Evolutionary conservation across 2,888 invertebrate species (phyloP), one percentile per base, ranked within the genome.

Genomic region (Celastrina argiolus): DNA sequence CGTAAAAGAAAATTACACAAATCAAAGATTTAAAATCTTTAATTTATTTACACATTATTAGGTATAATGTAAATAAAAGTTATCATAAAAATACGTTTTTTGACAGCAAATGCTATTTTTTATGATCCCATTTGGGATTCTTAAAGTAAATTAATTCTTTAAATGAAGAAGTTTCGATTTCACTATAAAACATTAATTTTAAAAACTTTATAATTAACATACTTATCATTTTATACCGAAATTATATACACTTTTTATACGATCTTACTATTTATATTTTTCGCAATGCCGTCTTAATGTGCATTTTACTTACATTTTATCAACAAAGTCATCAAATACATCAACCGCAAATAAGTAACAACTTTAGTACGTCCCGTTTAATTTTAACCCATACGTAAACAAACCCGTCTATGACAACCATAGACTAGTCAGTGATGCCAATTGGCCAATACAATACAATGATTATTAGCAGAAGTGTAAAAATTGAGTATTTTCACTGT

Each of bases 11-110:
- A 51, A 51, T 22, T 51, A 51, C 51, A 51, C 22, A 51, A 51
- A 16, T 45, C 10, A 51, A 51, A 51, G 51, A 51, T 51, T 51
- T 51, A 6, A 51, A 51, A 51, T 51, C 51, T 51, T 51, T 51
- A 22, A 51, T 51, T 22, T 1, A 51, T 22, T 51, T 26, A 51
- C 14, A 51, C 51, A 51, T 26, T 6, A 41, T 41, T 22, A 51
- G 10, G 51, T 51, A 22, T 18, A 36, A 36, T 7, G 36, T 36
- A 36, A 36, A 36, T 6, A 36, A 51, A 22, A 10, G 22, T 3
- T 51, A 51, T 51, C 3, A 51, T 10, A 12, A 45, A 51, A 51
- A 26, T 14, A 26, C 10, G 22, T 26, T 14, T 51, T 51, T 51
- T 45, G 51, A 22, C 51, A 51, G 51, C 22, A 12, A 51, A 51